These are phyloP conservation scores for Cladopsammia gracilis DNA, from an alignment of 64 coral and sea anemone species.

Conservation along the genomic window DNA sequence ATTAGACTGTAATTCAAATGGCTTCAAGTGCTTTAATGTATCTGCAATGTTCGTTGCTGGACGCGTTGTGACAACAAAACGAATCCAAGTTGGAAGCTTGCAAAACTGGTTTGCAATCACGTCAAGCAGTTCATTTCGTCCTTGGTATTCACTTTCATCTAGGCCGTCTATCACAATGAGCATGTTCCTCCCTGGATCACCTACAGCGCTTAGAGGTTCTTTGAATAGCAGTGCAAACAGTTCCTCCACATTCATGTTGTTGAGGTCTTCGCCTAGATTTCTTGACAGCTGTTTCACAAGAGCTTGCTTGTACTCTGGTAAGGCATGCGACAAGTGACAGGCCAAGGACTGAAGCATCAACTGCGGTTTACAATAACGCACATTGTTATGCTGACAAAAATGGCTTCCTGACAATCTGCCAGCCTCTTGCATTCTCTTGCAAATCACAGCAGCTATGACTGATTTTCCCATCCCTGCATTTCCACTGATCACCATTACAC, in stretches of 20 bases:
- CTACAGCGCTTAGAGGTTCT: slow-evolving; percentile 21
- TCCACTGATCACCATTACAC: slow-evolving; percentile 40
- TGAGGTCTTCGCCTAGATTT: slow-evolving; percentile 11
- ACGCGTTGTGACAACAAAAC: slow-evolving; percentile 49
- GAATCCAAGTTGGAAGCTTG: slow-evolving; percentile 32
- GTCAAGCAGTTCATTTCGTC: slow-evolving; percentile 5
- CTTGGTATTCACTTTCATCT: slow-evolving; percentile 36
- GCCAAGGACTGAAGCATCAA: slow-evolving; percentile 66
- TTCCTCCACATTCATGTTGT: slow-evolving; percentile 49
- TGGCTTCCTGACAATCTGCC: slow-evolving; percentile 43
- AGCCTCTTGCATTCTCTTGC: slow-evolving; percentile 34
- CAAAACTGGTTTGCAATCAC: slow-evolving; percentile 10
- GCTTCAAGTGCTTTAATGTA: background rate
- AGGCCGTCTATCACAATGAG: slow-evolving; percentile 52
- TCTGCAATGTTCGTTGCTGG: background rate
- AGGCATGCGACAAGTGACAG: slow-evolving; percentile 18
- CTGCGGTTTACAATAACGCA: slow-evolving; percentile 34
- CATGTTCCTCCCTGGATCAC: background rate
- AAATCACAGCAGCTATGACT: slow-evolving; percentile 14
- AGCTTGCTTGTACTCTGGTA: slow-evolving; percentile 33
- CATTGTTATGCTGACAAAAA: slow-evolving; percentile 41
- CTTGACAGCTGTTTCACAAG: slow-evolving; percentile 47
- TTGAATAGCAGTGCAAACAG: slow-evolving; percentile 60
- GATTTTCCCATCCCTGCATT: slow-evolving; percentile 57
- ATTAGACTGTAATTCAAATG: background rate